Percentiles rank a stretch among this genome's conserved stretches.
Conservation (phyloP, 2,888 invertebrate species). For the Ashinkailepas kermadecensis region DNA sequence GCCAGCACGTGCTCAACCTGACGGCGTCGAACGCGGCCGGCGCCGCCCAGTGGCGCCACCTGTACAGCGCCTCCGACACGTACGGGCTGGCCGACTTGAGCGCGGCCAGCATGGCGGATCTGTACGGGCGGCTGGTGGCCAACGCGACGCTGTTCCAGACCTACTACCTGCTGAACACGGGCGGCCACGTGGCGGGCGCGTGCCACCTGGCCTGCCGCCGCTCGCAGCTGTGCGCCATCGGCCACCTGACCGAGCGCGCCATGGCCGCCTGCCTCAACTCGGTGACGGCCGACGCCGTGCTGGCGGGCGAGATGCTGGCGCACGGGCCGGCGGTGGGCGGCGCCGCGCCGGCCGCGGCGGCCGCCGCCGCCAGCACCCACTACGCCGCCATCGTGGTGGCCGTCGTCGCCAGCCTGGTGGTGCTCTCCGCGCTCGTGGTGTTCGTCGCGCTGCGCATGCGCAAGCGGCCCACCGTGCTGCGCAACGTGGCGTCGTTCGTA, state of each 20-base stretch:
- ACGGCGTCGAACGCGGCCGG: conserved; percentile 26
- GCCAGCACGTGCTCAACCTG: conserved; percentile 32
- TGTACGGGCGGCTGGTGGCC: conserved; percentile 26
- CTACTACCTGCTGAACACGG: conserved; percentile 33
- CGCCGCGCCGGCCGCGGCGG: not conserved
- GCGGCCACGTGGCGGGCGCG: conserved; percentile 27
- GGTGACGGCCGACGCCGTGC: not conserved
- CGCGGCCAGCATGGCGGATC: conserved; percentile 25
- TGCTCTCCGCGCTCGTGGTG: not conserved
- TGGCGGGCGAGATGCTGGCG: not conserved
- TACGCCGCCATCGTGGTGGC: not conserved
- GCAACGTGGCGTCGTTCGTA: conserved; percentile 11
- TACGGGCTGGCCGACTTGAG: conserved; percentile 29
- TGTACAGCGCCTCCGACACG: conserved; percentile 29
- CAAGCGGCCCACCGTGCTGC: not conserved
- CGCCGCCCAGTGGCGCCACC: conserved; percentile 29
- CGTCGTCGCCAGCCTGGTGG: not conserved
- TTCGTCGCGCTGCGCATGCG: conserved; percentile 7
- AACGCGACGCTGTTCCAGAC: conserved; percentile 29
- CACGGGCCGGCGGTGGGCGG: not conserved
- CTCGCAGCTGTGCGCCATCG: conserved; percentile 31
- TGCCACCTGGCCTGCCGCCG: conserved; percentile 29
- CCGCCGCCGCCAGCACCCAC: not conserved
- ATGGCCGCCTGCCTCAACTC: conserved; percentile 26
- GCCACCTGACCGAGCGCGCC: conserved; percentile 25